Percentiles rank a stretch among this genome's conserved stretches.
Evolutionary conservation across 2,113 vertebrate genomes (phyloP).

Genomic region (Corythaixoides concolor): DNA sequence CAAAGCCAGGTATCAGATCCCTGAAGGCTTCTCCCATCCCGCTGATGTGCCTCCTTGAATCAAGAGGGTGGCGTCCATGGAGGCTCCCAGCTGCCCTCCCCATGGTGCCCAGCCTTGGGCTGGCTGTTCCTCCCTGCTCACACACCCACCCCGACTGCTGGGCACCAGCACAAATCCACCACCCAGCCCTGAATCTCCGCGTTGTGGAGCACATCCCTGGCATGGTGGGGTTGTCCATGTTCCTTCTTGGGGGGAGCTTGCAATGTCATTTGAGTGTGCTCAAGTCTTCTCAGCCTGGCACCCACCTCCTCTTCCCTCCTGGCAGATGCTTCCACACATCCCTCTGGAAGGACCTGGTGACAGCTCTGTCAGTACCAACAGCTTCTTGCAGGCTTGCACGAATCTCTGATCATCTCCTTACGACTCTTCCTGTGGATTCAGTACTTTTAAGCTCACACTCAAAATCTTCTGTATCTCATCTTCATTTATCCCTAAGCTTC

Average conservation of each 20-base stretch:
- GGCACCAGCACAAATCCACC: neutral
- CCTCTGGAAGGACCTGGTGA: neutral
- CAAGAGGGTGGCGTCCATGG: neutral
- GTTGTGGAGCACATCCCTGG: neutral
- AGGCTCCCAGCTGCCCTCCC: neutral
- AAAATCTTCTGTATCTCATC: neutral
- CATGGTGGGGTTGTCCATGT: neutral
- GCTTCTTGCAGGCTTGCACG: neutral
- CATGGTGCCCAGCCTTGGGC: neutral
- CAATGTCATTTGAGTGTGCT: neutral
- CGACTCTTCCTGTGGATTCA: neutral
- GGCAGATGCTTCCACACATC: neutral
- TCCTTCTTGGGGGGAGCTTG: neutral
- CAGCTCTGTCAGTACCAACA: neutral
- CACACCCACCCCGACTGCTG: neutral
- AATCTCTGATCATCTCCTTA: neutral
- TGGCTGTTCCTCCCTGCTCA: neutral
- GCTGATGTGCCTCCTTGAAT: neutral
- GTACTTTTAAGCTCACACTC: neutral
- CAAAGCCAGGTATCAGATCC: neutral
- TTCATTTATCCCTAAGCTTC: neutral
- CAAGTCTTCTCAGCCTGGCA: neutral
- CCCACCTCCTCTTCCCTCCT: neutral
- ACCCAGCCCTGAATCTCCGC: neutral
- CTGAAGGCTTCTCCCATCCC: neutral